phyloP scores from a whole-genome alignment of 2,888 invertebrate species.

The Gastracanthus pulcherrimus region DNA sequence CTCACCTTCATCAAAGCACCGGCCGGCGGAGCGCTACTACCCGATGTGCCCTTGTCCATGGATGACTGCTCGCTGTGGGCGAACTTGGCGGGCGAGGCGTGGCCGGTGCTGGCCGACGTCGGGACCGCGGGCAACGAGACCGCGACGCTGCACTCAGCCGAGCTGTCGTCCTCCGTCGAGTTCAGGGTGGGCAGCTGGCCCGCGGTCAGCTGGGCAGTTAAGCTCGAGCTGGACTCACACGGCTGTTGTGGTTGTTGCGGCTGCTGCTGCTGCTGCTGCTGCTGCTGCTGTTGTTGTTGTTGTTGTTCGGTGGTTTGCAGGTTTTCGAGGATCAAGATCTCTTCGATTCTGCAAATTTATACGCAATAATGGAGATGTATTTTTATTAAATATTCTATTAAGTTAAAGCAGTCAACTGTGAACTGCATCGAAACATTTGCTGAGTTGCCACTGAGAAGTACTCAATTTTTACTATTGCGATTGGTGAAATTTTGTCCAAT shows the following conservation, averaged over 20 bases:
- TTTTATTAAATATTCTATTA: too few relatives aligned
- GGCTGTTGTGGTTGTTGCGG: constrained; percentile 35
- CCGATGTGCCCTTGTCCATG: constrained; percentile 52
- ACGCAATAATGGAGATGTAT: too few relatives aligned
- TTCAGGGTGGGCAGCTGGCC: constrained; percentile 35
- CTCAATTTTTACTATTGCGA: too few relatives aligned
- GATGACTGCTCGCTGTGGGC: constrained; percentile 59
- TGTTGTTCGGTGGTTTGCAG: constrained; percentile 51
- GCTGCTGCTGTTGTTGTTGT: too few relatives aligned
- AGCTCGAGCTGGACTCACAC: constrained; percentile 60
- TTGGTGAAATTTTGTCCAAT: too few relatives aligned
- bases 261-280: constrained; percentile 45
- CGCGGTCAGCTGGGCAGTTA: background rate
- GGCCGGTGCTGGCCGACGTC: constrained; percentile 67
- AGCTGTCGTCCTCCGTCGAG: constrained; percentile 69
- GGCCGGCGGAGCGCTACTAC: background rate
- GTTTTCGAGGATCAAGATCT: constrained; percentile 80
- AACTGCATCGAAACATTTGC: too few relatives aligned
- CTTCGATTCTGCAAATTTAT: constrained; percentile 80
- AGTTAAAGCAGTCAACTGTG: too few relatives aligned
- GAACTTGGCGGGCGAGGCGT: constrained; percentile 56
- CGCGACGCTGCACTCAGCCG: constrained; percentile 67
- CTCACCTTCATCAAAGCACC: too few relatives aligned
- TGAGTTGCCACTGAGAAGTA: too few relatives aligned
- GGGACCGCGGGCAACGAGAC: constrained; percentile 55